Evolutionary conservation across 2,797 vertebrate genomes (phyloP), one percentile per base, ranked within the genome.

Genomic region (Phaenicophaeus curvirostris): DNA sequence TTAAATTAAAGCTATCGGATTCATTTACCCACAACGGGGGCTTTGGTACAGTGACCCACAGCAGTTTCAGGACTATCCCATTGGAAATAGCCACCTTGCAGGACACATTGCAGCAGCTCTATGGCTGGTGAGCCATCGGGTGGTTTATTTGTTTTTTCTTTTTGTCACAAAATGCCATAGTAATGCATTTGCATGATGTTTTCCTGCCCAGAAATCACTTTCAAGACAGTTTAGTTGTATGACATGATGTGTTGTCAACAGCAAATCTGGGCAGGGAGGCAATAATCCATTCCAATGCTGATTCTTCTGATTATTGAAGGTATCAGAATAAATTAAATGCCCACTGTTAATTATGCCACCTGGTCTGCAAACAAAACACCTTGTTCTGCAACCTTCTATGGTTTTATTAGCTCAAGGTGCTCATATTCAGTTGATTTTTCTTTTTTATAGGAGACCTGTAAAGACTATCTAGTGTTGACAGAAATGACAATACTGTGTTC

Each of bases 141-240:
- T 50, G 33, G 23, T 33, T 21, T 28, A 9, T 10, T 16, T 62
- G 44, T 57, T 39, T 17, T 20, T 31, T 48, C 46, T 50, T 63
- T 89, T 54, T 4, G 67, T 82, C 72, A 80, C 84, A 89, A 95
- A 94, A 83, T 62, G 82, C 39, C 73, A 66, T 72, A 82, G 59
- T 53, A 85, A 93, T 81, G 50, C 46, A 55, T 51, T 68, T 75
- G 87, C 23, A 59, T 67, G 44, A 76, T 90, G 76, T 14, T 67
- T 21, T 82, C n/a, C 61, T 83, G 84, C 61, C 71, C 89, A 95
- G 90, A 94, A 94, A 92, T 90, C 90, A 90, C 90, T 65, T 95
- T 92, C 75, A 80, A 89, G 85, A 85, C 82, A 96, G 79, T 62
- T 94, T 55, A 83, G 89, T 89, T 39, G 39, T n/a, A 85, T 85